A percentile compares a stretch with the other conserved stretches of the same genome.
Evolutionary conservation across 2,888 invertebrate species (phyloP).

Genomic region (Clepsis dumicolana): DNA sequence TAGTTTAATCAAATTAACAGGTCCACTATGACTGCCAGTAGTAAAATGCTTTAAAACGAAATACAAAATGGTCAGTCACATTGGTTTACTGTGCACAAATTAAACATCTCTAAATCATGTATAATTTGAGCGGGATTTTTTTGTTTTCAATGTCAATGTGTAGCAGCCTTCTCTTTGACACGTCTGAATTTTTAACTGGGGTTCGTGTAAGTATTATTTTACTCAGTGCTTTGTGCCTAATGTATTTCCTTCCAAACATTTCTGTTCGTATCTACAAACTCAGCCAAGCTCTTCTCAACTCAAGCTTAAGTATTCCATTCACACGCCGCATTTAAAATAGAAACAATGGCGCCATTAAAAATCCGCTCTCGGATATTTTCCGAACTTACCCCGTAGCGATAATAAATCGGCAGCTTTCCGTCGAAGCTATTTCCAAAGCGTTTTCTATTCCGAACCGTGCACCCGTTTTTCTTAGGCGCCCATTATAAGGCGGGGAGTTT

Average conservation of each 20-base stretch:
- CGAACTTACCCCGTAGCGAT: slow-evolving; percentile 82
- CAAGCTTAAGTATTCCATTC: slow-evolving; percentile 81
- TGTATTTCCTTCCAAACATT: neutral
- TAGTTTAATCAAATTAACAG: neutral
- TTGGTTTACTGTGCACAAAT: no score
- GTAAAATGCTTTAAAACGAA: no score
- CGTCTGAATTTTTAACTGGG: no score
- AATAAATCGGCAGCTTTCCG: slow-evolving; percentile 85
- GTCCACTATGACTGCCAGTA: no score
- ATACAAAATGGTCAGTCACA: no score
- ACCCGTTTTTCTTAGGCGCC: slow-evolving; percentile 85
- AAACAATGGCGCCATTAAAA: slow-evolving; percentile 85
- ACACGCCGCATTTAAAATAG: slow-evolving; percentile 84
- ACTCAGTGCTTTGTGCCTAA: neutral
- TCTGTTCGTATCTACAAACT: slow-evolving; percentile 34
- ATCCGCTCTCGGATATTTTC: slow-evolving; percentile 84
- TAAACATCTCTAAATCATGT: no score
- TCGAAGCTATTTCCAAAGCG: slow-evolving; percentile 85
- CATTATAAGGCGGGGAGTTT: slow-evolving; percentile 77
- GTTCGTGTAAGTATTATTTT: no score
- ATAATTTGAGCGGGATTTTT: no score
- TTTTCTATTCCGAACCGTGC: slow-evolving; percentile 85
- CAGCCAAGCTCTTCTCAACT: slow-evolving; percentile 50
- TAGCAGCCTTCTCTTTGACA: no score
- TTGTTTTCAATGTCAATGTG: no score